Percentiles rank a stretch among this genome's conserved stretches.
These are phyloP conservation scores for Blastobasis adustella DNA, from an alignment of 2,888 invertebrate species.

Conservation along the genomic window DNA sequence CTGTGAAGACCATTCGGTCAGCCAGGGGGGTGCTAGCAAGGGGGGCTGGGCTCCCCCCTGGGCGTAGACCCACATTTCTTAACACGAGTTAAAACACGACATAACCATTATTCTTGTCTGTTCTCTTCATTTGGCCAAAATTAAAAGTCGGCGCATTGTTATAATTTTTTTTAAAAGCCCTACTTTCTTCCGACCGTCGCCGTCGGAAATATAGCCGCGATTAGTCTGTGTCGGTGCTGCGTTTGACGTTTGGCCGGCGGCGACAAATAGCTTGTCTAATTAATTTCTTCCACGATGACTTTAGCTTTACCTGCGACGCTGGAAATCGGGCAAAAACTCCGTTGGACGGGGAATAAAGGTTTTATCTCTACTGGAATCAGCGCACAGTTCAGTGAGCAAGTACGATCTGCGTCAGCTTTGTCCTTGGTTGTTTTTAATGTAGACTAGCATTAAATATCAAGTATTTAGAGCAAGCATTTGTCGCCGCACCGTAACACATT, in stretches of 20 bases:
- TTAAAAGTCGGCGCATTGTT: slow-evolving; percentile 13
- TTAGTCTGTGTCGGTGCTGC: background rate
- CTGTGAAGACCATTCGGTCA: slow-evolving; percentile 6
- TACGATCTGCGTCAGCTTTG: too few species aligned
- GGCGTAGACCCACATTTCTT: background rate
- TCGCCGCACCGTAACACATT: too few species aligned
- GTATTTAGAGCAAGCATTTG: too few species aligned
- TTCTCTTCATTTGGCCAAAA: slow-evolving; percentile 28
- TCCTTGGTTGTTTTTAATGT: too few species aligned
- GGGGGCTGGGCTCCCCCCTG: slow-evolving; percentile 1
- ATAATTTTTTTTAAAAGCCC: slow-evolving; percentile 5
- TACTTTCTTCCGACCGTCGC: background rate
- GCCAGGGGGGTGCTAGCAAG: too few species aligned
- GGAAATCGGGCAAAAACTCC: too few species aligned
- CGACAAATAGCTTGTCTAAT: too few species aligned
- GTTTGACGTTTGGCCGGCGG: too few species aligned
- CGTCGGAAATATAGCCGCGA: slow-evolving; percentile 4
- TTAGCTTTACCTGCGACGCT: background rate
- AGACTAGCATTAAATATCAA: too few species aligned
- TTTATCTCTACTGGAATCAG: too few species aligned
- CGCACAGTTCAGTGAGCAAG: too few species aligned
- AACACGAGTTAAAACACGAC: slow-evolving; percentile 19
- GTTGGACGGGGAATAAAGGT: too few species aligned
- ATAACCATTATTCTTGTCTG: slow-evolving; percentile 18
- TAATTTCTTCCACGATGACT: background rate